Evolutionary conservation across 1,140 invertebrate species (phyloP).

Genomic region (Conus ventricosus): DNA sequence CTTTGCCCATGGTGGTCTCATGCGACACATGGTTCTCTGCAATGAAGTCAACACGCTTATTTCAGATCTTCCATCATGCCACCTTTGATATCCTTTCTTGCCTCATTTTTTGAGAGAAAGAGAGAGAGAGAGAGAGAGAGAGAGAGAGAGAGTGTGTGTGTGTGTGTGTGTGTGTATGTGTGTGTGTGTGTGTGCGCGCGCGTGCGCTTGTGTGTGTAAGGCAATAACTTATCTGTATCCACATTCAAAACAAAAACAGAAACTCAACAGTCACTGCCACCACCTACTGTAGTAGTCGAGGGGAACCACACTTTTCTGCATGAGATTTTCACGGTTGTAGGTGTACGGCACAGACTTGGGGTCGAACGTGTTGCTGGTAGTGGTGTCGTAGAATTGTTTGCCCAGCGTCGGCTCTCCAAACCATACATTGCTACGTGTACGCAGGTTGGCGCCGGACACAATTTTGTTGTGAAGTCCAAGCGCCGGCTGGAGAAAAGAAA

Average conservation of each 20-base stretch:
- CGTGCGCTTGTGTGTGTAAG: too few relatives aligned
- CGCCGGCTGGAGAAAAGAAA: constrained; percentile 51
- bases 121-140: too few relatives aligned
- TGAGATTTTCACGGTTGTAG: constrained; percentile 54
- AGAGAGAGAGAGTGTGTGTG: too few relatives aligned
- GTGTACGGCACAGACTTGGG: constrained; percentile 59
- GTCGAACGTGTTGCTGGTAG: constrained; percentile 54
- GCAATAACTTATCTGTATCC: too few relatives aligned
- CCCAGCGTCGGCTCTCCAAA: constrained; percentile 61
- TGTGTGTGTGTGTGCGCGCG: too few relatives aligned
- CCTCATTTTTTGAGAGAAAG: too few relatives aligned
- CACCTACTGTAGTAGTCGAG: constrained; percentile 66
- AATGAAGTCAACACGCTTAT: background rate
- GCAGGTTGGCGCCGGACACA: constrained; percentile 64
- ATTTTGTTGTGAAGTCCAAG: constrained; percentile 61
- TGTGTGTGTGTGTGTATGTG: too few relatives aligned
- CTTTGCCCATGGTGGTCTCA: constrained; percentile 18
- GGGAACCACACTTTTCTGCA: constrained; percentile 60
- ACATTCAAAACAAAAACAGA: too few relatives aligned
- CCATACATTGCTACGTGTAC: constrained; percentile 66
- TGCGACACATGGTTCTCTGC: background rate
- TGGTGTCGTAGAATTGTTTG: constrained; percentile 60
- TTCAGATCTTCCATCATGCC: too few relatives aligned
- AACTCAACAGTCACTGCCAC: background rate
- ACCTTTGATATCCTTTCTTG: too few relatives aligned